phyloP scores from a whole-genome alignment of 2,113 vertebrate genomes.

The Tragelaphus imberbis region DNA sequence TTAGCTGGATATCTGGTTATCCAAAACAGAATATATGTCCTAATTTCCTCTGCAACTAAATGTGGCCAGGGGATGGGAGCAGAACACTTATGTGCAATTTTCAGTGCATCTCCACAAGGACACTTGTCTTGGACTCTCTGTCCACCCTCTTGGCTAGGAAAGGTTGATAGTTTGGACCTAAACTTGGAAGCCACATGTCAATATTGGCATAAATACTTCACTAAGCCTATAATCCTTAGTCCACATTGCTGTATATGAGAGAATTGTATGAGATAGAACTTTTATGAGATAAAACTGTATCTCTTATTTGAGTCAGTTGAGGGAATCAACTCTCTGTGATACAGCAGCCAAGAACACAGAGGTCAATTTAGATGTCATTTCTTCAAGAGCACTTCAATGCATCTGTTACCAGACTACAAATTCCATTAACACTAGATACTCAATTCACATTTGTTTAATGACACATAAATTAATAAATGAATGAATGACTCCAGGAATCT shows the following conservation, averaged over 20 bases:
- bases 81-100: neutral
- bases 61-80: neutral
- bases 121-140: neutral
- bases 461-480: neutral
- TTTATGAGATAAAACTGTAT: neutral
- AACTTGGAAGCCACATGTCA: neutral
- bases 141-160: neutral
- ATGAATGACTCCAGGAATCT: neutral
- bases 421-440: neutral
- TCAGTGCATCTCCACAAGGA: neutral
- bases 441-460: neutral
- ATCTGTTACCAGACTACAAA: neutral
- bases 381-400: neutral
- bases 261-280: neutral
- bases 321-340: neutral
- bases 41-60: neutral
- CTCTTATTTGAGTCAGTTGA: neutral
- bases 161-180: neutral
- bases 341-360: neutral
- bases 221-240: neutral
- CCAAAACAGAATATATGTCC: neutral
- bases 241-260: neutral
- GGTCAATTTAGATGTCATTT: neutral
- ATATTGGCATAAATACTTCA: neutral
- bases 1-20: neutral